Conservation (phyloP, 2,888 invertebrate genomes). For the Tinea pellionella region DNA sequence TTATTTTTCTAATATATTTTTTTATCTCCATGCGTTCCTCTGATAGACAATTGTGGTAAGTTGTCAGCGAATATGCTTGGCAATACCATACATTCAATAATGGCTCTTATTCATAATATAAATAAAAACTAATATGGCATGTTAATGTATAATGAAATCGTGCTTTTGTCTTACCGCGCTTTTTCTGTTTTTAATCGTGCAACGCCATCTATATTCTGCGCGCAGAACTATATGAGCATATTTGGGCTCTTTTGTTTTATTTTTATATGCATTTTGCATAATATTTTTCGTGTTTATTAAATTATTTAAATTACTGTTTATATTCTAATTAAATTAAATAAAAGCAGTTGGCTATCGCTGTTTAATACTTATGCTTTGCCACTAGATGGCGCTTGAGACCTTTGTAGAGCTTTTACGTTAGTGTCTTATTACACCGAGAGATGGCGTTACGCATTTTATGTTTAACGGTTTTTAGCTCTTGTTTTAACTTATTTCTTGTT, state of each 20-base stretch:
- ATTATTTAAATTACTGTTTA: no score
- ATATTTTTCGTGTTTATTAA: no score
- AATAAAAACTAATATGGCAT: neutral
- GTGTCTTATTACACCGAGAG: neutral
- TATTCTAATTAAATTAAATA: no score
- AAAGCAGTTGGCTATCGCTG: no score
- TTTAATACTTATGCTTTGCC: neutral
- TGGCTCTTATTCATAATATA: neutral
- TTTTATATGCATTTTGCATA: no score
- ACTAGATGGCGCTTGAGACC: constrained; percentile 6
- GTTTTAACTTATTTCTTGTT: no score
- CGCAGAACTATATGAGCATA: no score
- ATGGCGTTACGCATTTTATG: neutral
- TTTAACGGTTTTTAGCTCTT: no score
- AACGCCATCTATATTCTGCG: neutral
- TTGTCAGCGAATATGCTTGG: constrained; percentile 34
- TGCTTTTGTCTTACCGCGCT: constrained; percentile 2
- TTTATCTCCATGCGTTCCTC: constrained; percentile 61
- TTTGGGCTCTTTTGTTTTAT: no score
- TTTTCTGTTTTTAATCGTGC: neutral
- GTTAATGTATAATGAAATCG: neutral
- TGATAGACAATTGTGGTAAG: constrained; percentile 64
- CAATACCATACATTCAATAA: constrained; percentile 19
- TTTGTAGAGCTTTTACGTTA: neutral
- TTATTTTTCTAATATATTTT: constrained; percentile 20